A percentile compares a stretch with the other conserved stretches of the same genome.
These are phyloP conservation scores for Onychomys arenicola DNA, from an alignment of 2,797 vertebrate genomes.

Conservation along the genomic window DNA sequence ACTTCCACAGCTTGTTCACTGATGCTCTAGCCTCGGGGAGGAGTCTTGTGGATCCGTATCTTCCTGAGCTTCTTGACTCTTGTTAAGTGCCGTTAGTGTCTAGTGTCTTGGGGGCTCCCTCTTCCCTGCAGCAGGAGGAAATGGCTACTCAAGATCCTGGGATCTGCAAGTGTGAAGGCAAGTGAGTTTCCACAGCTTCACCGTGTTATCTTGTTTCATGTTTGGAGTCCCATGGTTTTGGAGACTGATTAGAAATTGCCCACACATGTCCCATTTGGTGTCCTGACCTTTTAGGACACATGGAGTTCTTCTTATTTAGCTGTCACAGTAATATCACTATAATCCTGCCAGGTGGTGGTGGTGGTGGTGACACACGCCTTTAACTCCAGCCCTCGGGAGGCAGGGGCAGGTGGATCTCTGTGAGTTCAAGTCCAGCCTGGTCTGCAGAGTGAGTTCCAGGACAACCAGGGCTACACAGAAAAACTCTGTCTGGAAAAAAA, in stretches of 20 bases:
- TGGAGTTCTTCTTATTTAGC: constrained; percentile 78
- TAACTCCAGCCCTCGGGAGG: not conserved
- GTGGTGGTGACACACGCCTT: not conserved
- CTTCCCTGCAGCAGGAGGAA: not conserved
- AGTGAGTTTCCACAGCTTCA: constrained; percentile 73
- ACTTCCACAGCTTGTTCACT: too few species aligned
- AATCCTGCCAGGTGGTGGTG: accelerated
- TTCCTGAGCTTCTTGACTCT: not conserved
- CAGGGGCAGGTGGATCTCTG: not conserved
- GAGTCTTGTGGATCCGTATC: not conserved
- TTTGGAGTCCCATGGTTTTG: constrained; percentile 66
- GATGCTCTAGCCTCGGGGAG: not conserved
- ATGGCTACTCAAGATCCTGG: not conserved
- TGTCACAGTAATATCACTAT: constrained; percentile 56
- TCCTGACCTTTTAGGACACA: constrained; percentile 51
- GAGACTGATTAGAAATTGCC: constrained; percentile 72
- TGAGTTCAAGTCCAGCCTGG: not conserved
- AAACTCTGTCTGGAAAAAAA: not conserved
- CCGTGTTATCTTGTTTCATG: constrained; percentile 72
- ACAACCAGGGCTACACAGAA: not conserved
- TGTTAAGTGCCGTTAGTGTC: not conserved
- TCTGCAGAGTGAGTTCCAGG: not conserved
- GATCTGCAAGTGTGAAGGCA: not conserved
- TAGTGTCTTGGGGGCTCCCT: not conserved
- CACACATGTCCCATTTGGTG: constrained; percentile 53